Conservation (phyloP, 2,888 invertebrate genomes). For the Drosophila koepferae region DNA sequence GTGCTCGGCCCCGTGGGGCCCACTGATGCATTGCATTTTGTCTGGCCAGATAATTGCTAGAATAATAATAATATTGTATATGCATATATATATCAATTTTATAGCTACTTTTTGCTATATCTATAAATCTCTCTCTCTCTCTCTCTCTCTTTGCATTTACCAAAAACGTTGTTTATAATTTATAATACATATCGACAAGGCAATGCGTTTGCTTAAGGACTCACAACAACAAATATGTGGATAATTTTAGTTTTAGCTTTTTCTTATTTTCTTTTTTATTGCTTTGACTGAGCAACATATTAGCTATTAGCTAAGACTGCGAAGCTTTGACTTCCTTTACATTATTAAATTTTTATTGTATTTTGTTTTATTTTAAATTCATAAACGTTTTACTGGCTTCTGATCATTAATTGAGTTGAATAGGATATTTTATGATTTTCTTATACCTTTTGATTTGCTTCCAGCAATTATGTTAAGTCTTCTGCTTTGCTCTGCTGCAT, state of each 20-base stretch:
- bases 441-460: background rate
- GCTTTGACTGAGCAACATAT: background rate
- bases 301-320: background rate
- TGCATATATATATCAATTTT: conserved; percentile 32
- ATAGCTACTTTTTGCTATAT: conserved; percentile 12
- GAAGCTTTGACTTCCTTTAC: background rate
- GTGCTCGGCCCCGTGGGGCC: conserved; percentile 57
- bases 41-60: conserved; percentile 77
- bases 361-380: background rate
- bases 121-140: background rate
- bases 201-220: background rate
- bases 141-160: background rate
- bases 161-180: background rate
- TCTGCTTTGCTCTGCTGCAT: background rate
- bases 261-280: background rate
- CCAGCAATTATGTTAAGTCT: background rate
- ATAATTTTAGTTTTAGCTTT: background rate
- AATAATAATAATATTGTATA: conserved; percentile 66
- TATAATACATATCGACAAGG: conserved; percentile 1
- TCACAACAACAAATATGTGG: background rate
- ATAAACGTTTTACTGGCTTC: background rate
- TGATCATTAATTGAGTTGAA: background rate
- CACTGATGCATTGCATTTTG: conserved; percentile 73
- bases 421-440: background rate
- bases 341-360: background rate